Evolutionary conservation across 2,113 vertebrate genomes (phyloP).

Genomic region (Pelecanoides urinatrix): DNA sequence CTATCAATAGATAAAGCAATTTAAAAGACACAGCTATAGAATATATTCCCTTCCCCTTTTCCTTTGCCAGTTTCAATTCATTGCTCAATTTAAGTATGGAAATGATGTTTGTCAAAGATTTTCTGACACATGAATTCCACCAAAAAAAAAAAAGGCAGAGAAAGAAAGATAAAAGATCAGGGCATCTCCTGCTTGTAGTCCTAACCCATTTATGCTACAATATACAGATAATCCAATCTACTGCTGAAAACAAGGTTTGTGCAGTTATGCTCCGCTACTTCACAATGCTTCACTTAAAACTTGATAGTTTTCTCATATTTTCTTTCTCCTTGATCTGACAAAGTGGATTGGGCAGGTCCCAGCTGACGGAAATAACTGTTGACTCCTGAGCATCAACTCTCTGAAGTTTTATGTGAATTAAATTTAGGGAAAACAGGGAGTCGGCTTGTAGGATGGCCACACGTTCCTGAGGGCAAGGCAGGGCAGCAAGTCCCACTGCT

Average conservation of each 20-base stretch:
- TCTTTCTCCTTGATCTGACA: slow-evolving; percentile 40
- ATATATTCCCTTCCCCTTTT: slow-evolving; percentile 1
- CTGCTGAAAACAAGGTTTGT: slow-evolving; percentile 53
- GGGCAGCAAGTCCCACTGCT: neutral
- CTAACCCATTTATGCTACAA: slow-evolving; percentile 65
- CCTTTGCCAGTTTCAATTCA: slow-evolving; percentile 52
- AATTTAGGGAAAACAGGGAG: neutral
- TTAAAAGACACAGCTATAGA: slow-evolving; percentile 50
- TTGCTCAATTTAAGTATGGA: slow-evolving; percentile 70
- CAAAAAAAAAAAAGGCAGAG: neutral
- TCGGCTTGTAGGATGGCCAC: neutral
- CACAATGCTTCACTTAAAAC: slow-evolving; percentile 51
- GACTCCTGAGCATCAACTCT: neutral
- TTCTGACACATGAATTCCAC: slow-evolving; percentile 58
- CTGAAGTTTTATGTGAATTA: neutral
- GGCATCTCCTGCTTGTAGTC: slow-evolving; percentile 43
- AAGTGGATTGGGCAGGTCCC: neutral
- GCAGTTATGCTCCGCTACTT: slow-evolving; percentile 24
- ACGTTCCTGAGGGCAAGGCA: neutral
- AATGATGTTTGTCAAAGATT: slow-evolving; percentile 67
- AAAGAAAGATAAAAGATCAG: neutral
- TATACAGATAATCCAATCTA: slow-evolving; percentile 67
- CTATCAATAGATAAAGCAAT: slow-evolving; percentile 65
- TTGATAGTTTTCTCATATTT: slow-evolving; percentile 52
- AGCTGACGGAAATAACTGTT: neutral